Conservation (phyloP, 2,113 vertebrate genomes). For the Tautogolabrus adspersus region DNA sequence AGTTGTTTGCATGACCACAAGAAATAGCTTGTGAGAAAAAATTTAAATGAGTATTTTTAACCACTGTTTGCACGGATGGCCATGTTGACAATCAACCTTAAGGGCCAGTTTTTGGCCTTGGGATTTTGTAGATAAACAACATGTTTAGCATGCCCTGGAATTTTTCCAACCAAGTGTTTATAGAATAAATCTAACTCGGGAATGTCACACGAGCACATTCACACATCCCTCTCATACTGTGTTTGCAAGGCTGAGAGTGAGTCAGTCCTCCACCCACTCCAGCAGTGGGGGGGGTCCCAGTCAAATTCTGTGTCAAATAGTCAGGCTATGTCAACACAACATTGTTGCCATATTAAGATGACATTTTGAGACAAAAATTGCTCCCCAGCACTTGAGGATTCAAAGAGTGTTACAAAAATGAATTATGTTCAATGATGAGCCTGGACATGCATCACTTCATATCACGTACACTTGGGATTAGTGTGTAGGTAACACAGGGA, state of each 20-base stretch:
- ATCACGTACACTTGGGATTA: no score
- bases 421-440: no score
- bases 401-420: no score
- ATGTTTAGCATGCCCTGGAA: not conserved
- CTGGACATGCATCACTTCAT: no score
- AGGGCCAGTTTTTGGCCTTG: not conserved
- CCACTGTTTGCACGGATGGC: not conserved
- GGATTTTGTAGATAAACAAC: not conserved
- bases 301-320: conserved; percentile 33
- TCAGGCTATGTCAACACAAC: not conserved
- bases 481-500: no score
- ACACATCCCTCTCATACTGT: conserved; percentile 26
- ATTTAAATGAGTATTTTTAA: not conserved
- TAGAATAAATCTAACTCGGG: conserved; percentile 40
- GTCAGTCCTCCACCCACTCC: conserved; percentile 54
- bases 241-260: conserved; percentile 37
- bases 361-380: no score
- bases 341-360: no score
- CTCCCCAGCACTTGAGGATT: no score
- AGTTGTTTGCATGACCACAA: not conserved
- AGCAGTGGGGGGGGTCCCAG: conserved; percentile 27
- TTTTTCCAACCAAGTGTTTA: conserved; percentile 7
- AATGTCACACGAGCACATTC: conserved; percentile 14
- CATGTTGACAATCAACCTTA: not conserved
- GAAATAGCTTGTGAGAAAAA: not conserved